phyloP scores from a whole-genome alignment of 35 echinoderm and acorn worm genomes.

The Apostichopus parvimensis region DNA sequence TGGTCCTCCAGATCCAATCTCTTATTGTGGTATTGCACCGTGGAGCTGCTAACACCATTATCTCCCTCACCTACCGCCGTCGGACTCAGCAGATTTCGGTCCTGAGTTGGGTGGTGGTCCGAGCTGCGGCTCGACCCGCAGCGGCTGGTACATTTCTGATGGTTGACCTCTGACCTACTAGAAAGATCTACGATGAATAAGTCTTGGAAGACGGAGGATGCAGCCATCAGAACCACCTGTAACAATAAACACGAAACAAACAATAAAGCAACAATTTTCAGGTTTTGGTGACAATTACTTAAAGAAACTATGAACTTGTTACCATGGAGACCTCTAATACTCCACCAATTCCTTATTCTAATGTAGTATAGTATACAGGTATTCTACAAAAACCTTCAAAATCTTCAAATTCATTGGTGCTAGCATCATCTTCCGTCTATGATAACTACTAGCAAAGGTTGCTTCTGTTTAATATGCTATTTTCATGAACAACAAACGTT shows the following conservation, averaged over 20 bases:
- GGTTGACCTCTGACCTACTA: slow-evolving; percentile 56
- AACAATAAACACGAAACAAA: not conserved
- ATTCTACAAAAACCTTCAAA: too few species aligned
- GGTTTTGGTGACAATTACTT: too few species aligned
- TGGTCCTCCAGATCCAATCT: slow-evolving; percentile 70
- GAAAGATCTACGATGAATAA: slow-evolving; percentile 83
- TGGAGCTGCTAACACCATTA: not conserved
- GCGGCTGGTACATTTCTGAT: slow-evolving; percentile 39
- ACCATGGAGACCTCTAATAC: too few species aligned
- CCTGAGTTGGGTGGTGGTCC: slow-evolving; percentile 31
- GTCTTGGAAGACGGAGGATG: slow-evolving; percentile 86
- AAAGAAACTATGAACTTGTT: too few species aligned
- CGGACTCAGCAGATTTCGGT: slow-evolving; percentile 18
- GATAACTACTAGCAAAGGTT: too few species aligned
- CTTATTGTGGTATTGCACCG: slow-evolving; percentile 21
- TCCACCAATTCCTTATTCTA: too few species aligned
- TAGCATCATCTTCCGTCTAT: too few species aligned
- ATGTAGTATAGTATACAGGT: too few species aligned
- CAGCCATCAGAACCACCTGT: slow-evolving; percentile 85
- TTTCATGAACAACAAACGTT: too few species aligned
- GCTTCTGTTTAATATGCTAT: too few species aligned
- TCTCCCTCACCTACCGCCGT: slow-evolving; percentile 36
- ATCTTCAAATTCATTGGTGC: too few species aligned
- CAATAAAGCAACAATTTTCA: too few species aligned
- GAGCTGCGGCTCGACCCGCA: slow-evolving; percentile 45